Conservation (phyloP, 2,797 vertebrate species). For the Thalassophryne amazonica region DNA sequence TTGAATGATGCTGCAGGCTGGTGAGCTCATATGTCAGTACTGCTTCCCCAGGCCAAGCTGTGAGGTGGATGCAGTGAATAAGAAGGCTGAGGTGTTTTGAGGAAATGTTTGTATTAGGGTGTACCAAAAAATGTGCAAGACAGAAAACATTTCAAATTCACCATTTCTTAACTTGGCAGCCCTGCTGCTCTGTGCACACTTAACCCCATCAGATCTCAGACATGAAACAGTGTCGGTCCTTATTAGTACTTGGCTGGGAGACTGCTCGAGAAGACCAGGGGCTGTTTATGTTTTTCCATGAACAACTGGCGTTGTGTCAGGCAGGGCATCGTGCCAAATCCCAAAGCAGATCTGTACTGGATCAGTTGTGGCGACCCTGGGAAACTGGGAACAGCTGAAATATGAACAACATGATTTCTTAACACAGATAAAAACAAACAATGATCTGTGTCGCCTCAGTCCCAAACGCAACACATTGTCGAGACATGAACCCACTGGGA, state of each 20-base stretch:
- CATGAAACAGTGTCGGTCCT: conserved; percentile 8
- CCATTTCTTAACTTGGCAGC: conserved; percentile 53
- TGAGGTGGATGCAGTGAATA: conserved; percentile 33
- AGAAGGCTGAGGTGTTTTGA: conserved; percentile 2
- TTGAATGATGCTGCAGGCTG: conserved; percentile 59
- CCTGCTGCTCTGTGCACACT: conserved; percentile 28
- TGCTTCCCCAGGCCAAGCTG: conserved; percentile 65
- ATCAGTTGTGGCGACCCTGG: no score
- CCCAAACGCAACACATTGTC: no score
- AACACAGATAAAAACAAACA: not conserved
- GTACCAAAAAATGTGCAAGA: conserved; percentile 14
- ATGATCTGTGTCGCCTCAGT: no score
- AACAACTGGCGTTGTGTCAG: no score
- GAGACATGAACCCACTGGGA: conserved; percentile 1
- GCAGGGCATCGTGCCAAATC: no score
- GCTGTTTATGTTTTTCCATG: no score
- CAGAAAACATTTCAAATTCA: conserved; percentile 53
- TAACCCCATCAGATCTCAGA: no score
- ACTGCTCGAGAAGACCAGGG: no score
- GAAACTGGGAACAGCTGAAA: no score
- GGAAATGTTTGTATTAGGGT: conserved; percentile 1
- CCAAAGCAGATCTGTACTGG: no score
- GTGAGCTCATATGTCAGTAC: conserved; percentile 58
- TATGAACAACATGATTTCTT: no score
- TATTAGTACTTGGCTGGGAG: no score